Percentiles rank a stretch among this genome's conserved stretches.
phyloP scores from a whole-genome alignment of 2,113 vertebrate genomes.

The Lipophrys pholis region DNA sequence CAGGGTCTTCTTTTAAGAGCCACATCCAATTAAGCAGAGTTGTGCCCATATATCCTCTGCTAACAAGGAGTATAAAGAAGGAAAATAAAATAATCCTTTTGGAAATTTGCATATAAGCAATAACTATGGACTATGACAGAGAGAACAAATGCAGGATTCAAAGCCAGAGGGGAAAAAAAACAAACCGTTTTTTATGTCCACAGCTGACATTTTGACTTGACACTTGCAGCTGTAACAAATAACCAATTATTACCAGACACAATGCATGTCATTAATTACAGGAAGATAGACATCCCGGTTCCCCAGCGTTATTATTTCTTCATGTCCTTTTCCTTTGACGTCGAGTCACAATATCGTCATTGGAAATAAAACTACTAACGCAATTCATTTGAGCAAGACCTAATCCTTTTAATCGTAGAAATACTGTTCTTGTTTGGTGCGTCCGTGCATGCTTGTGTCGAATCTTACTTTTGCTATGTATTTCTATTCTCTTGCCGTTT shows the following conservation, averaged over 20 bases:
- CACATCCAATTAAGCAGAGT: too few relatives aligned
- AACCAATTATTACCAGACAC: not conserved
- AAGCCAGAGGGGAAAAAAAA: not conserved
- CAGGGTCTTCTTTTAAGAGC: too few relatives aligned
- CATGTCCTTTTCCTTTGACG: not conserved
- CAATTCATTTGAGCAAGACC: too few relatives aligned
- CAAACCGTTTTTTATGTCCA: not conserved
- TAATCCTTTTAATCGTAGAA: too few relatives aligned
- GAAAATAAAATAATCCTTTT: too few relatives aligned
- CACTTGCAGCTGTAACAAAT: slow-evolving; percentile 12
- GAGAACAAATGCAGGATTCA: not conserved
- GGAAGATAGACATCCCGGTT: not conserved
- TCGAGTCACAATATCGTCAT: not conserved
- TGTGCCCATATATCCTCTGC: too few relatives aligned
- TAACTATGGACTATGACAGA: too few relatives aligned
- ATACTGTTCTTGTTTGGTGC: too few relatives aligned
- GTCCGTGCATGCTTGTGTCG: too few relatives aligned
- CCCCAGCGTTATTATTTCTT: slow-evolving; percentile 12
- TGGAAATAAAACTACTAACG: too few relatives aligned
- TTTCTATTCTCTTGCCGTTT: not conserved
- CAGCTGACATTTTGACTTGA: not conserved
- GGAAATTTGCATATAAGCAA: too few relatives aligned
- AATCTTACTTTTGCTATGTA: not conserved
- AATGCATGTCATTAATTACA: not conserved
- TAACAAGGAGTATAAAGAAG: too few relatives aligned